Base-by-base conservation (phyloP, 2,113 vertebrate species). In the Cyprinus carpio region DNA sequence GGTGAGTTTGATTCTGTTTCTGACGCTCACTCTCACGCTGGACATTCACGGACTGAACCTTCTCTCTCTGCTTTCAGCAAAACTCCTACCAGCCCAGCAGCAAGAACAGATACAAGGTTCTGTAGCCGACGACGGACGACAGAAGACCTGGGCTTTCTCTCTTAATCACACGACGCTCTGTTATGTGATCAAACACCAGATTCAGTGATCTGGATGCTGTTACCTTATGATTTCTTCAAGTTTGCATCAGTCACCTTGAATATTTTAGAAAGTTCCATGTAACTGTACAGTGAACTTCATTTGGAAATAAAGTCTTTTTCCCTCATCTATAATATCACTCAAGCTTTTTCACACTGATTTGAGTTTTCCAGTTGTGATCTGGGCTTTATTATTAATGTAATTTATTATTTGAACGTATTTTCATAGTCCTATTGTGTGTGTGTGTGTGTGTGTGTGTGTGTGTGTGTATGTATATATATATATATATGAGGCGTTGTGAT, bases 61-160 rank as follows among this genome's bases (percentile, higher is more conserved):
- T 6, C 12, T n/a, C 6, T 60, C 58, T 62, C 9, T 65, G 25
- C 87, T 94, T 94, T 5, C 89, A 99, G 98, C 98, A 99, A 99
- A 99, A 99, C 92, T 99, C 98, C 16, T 99, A 99, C 94, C 98
- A 99, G 93, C 98, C 98, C 20, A 98, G 97, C 81, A 99, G 96
- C 95, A 99, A 99, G 95, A 96, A 97, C 93, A 95, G 98, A 90
- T 99, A 99, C 96, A 99, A 99, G 94, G 98, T 99, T 89, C 91
- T 99, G 91, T 99, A 96, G 95, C 34, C 34, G 34, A 34, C 4
- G 37, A 37, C 37, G 1, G 37, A 37, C 4, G 15, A 4, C 34
- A 4, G 34, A 11, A 4, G 27, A 29, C 6, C 2, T 2, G 3
- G 4, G 7, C 7, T 0, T 10, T 23, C 13, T 20, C 15, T 16